Conservation (phyloP, 2,113 vertebrate species). For the Proterorhinus semilunaris region DNA sequence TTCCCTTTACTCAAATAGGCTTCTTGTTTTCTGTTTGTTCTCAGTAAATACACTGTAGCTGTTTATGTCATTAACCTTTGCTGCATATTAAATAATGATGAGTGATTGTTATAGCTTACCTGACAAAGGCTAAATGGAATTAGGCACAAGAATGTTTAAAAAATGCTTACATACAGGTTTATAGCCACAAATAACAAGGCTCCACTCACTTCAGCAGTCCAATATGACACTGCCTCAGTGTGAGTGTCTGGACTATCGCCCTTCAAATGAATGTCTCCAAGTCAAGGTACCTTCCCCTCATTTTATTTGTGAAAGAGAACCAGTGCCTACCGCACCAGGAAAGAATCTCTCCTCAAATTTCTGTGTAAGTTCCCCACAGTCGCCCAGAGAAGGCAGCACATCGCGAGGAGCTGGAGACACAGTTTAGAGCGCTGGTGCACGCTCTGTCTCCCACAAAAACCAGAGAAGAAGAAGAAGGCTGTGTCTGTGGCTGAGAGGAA, state of each 20-base stretch:
- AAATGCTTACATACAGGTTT: background rate
- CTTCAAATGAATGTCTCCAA: conserved; percentile 36
- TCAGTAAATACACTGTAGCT: conserved; percentile 54
- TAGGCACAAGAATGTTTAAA: background rate
- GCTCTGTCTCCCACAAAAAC: conserved; percentile 55
- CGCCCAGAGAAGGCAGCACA: conserved; percentile 56
- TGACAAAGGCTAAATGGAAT: conserved; percentile 42
- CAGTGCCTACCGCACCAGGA: conserved; percentile 48
- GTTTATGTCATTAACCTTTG: conserved; percentile 59
- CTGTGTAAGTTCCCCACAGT: conserved; percentile 49
- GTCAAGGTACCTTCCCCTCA: conserved; percentile 57
- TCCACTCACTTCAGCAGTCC: background rate
- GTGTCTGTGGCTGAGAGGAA: conserved; percentile 54
- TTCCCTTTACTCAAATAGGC: conserved; percentile 31
- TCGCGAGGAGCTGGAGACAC: conserved; percentile 53
- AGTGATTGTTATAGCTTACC: conserved; percentile 39
- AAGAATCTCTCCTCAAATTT: conserved; percentile 62
- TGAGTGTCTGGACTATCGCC: conserved; percentile 24
- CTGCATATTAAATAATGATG: background rate
- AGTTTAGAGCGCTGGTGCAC: conserved; percentile 54
- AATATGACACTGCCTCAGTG: too few species aligned
- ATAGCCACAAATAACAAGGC: background rate
- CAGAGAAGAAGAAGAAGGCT: conserved; percentile 56
- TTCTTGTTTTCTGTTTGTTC: conserved; percentile 42
- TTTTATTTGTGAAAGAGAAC: conserved; percentile 49